A percentile compares a stretch with the other conserved stretches of the same genome.
Conservation (phyloP, 2,888 invertebrate species). For the Diabrotica balteata region DNA sequence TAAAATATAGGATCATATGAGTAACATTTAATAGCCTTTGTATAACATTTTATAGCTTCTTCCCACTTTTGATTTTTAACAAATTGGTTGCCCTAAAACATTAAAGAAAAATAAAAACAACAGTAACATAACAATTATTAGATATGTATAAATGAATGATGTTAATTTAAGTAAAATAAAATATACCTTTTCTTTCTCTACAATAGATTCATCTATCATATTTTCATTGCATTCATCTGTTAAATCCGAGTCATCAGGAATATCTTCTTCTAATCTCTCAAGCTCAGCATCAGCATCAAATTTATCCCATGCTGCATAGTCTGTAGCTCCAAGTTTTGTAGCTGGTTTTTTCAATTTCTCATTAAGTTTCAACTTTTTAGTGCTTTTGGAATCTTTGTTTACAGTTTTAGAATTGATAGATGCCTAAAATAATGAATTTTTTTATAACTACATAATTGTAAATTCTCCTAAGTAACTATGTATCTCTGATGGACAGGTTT, state of each 20-base stretch:
- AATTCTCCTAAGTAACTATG: too few species aligned
- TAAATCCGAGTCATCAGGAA: constrained; percentile 60
- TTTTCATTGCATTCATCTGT: constrained; percentile 66
- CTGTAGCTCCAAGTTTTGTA: constrained; percentile 54
- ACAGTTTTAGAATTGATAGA: constrained; percentile 13
- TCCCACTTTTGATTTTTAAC: constrained; percentile 82
- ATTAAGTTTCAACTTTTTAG: constrained; percentile 17
- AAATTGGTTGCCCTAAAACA: constrained; percentile 77
- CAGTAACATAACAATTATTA: not conserved
- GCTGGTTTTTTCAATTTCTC: constrained; percentile 26
- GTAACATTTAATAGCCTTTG: constrained; percentile 84
- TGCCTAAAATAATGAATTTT: constrained; percentile 21
- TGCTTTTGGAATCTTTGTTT: constrained; percentile 22
- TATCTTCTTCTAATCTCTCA: constrained; percentile 67
- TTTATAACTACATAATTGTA: too few species aligned
- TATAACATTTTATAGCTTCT: constrained; percentile 86
- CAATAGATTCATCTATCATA: constrained; percentile 68
- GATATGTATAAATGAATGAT: not conserved
- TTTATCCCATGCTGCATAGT: constrained; percentile 79
- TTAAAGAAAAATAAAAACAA: constrained; percentile 1
- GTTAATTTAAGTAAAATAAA: not conserved
- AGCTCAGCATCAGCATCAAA: constrained; percentile 79
- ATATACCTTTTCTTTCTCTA: constrained; percentile 73
- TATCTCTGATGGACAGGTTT: too few species aligned
- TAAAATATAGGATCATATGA: constrained; percentile 80